Evolutionary conservation across 2,888 invertebrate genomes (phyloP), one percentile per base, ranked within the genome.

Genomic region (Aphidoletes aphidimyza): DNA sequence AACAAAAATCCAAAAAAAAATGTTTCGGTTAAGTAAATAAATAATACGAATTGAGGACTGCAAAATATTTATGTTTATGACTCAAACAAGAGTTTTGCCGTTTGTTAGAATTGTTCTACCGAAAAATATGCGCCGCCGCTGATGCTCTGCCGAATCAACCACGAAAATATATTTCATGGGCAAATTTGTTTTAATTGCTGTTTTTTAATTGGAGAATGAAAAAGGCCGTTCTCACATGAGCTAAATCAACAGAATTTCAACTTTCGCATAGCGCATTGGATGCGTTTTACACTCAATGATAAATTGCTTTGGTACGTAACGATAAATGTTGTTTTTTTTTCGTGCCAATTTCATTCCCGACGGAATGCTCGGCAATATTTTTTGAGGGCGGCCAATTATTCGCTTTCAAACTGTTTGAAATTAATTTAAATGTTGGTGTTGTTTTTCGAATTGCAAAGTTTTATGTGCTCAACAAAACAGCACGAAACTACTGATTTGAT

Each of bases 151-250:
- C 8, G 47, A 47, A 47, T 47, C 47, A 47, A 54, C 54, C 54
- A 47, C 54, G 22, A 54, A 54, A 69, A 30, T 34, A 30, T 42
- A 54, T 69, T 69, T 54, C 54, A 54, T 54, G 54, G 54, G 54
- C 69, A 69, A 69, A 69, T 69, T 69, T 30, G 69, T 69, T 69
- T 69, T 69, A 69, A 69, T 69, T 69, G 30, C 34, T 30, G 26
- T 14, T 11, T 69, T 69, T 69, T 69, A 69, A 54, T 22, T 54
- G 54, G 54, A 22, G 1, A 54, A 54, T 54, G 54, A 54, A 22
- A 54, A 54, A 54, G 54, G 54, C 54, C 54, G 54, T n/a, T 54
- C 54, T 54, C 54, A 54, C 54, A 54, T 54, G 22, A 54, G 54
- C n/a, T 22, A 54, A 54, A 54, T 54, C 54, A 9, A 54, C 22